Evolutionary conservation across 2,888 invertebrate species (phyloP), one percentile per base, ranked within the genome.

Genomic region (Amiota mariae): DNA sequence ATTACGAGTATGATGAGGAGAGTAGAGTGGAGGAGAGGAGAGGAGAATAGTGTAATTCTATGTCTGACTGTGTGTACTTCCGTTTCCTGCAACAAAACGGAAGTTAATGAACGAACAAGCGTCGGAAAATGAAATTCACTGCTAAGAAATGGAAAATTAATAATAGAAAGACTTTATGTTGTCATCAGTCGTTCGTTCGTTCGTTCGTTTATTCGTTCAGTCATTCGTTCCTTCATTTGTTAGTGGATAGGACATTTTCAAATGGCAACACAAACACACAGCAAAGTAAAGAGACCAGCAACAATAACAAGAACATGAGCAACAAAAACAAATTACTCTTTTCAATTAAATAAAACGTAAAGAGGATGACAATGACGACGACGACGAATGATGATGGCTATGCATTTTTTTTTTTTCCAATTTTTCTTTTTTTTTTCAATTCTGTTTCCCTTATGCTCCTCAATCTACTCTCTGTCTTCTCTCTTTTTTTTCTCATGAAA

Each of bases 61-160:
- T 13, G 67, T 18, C n/a, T 82, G 82, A 84, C 81, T 81, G 85
- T 81, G 81, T 82, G 81, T 79, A 85, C 85, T 85, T 85, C 86
- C 86, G 85, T 66, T 81, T 77, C 80, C 82, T 57, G 77, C 75
- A 80, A 77, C 84, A 86, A 84, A 85, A 78, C 85, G 84, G 85
- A 85, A 86, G 80, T 79, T 79, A 80, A 80, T 86, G 82, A 82
- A 83, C 79, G 82, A 81, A 79, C 79, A 76, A 49, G 74, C 75
- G 71, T 77, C 72, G 48, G 75, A 75, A 84, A 82, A 77, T 80
- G 73, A 73, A 77, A 72, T 68, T 72, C 59, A 81, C 57, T 75
- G 74, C 76, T 76, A 80, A 78, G 78, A 82, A 84, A 82, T 84
- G 78, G 76, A 79, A 82, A 82, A 84, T 81, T 81, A 84, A 84